phyloP scores from a whole-genome alignment of 2,797 vertebrate genomes.

The Sarcoramphus papa region DNA sequence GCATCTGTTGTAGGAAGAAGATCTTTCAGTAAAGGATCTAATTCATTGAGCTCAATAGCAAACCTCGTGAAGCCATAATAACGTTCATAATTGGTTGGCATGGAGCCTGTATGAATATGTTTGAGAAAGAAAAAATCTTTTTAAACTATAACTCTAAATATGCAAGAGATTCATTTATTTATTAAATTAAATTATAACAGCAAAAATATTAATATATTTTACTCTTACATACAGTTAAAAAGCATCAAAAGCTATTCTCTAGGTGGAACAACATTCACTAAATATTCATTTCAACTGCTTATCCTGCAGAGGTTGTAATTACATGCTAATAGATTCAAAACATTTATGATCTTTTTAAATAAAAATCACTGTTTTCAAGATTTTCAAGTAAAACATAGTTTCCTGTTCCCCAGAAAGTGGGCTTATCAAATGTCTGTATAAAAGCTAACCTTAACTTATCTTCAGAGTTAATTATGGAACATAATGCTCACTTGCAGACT shows the following conservation, averaged over 20 bases:
- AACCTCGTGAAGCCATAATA: constrained; percentile 99
- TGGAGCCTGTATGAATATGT: constrained; percentile 80
- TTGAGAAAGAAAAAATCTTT: neutral
- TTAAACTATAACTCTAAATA: neutral
- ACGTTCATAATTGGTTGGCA: constrained; percentile 96
- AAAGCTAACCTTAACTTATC: neutral
- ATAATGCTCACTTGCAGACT: neutral
- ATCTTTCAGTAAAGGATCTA: constrained; percentile 93
- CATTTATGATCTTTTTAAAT: neutral
- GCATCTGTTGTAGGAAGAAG: constrained; percentile 91
- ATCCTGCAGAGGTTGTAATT: neutral
- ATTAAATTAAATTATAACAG: neutral
- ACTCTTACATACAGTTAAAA: neutral
- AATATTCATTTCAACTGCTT: neutral
- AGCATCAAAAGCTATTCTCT: neutral
- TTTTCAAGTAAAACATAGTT: neutral
- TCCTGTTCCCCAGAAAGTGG: neutral
- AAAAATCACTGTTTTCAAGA: neutral
- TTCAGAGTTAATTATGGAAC: neutral
- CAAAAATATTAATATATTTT: neutral
- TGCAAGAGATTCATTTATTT: neutral
- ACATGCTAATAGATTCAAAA: neutral
- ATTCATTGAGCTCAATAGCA: constrained; percentile 95
- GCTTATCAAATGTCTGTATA: neutral
- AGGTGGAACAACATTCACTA: neutral